Evolutionary conservation across 2,888 invertebrate genomes (phyloP).

Genomic region (Pristionchus maxplancki): DNA sequence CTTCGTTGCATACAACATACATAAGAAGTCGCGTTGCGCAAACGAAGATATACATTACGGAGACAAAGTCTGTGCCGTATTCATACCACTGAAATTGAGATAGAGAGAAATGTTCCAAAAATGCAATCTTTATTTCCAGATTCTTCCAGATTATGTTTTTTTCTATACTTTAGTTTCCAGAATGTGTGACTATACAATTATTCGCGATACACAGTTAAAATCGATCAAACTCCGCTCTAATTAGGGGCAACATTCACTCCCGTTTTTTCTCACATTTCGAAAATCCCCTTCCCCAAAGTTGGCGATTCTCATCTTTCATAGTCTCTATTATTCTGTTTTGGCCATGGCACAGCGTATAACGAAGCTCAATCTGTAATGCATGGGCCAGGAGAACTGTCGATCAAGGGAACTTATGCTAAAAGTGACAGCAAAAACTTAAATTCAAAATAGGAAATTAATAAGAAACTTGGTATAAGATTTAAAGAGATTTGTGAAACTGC

Average conservation of each 20-base stretch:
- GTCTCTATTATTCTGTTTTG: neutral
- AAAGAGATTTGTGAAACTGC: too few species aligned
- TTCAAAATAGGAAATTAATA: neutral
- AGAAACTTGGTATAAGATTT: too few species aligned
- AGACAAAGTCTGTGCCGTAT: constrained; percentile 71
- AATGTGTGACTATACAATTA: neutral
- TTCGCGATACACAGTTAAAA: neutral
- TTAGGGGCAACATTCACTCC: neutral
- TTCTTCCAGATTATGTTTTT: too few species aligned
- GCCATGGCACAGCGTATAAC: neutral
- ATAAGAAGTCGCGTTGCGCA: constrained; percentile 73
- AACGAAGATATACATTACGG: constrained; percentile 73
- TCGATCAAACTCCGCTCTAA: neutral
- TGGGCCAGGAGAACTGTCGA: neutral
- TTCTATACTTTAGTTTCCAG: too few species aligned
- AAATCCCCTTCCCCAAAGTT: neutral
- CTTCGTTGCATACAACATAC: constrained; percentile 73
- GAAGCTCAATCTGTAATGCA: neutral
- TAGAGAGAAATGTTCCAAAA: too few species aligned
- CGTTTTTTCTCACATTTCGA: neutral
- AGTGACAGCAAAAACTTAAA: neutral
- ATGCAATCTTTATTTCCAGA: too few species aligned
- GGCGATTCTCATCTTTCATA: neutral
- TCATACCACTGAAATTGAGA: constrained; percentile 68
- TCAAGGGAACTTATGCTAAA: neutral